Percentiles rank a stretch among this genome's conserved stretches.
Conservation (phyloP, 2,113 vertebrate species). For the Henicopernis longicauda region DNA sequence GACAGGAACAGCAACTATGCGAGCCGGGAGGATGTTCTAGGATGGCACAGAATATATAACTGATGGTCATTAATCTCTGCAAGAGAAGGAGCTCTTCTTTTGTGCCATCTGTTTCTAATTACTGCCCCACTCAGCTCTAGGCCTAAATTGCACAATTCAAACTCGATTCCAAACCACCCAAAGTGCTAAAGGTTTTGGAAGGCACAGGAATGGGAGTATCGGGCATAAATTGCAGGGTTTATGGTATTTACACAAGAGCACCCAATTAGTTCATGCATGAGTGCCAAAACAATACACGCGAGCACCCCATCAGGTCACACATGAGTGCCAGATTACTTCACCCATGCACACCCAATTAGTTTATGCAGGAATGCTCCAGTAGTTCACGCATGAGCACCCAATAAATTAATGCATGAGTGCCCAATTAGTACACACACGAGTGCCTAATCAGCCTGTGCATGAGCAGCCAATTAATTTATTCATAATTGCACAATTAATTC, state of each 20-base stretch:
- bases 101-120: slow-evolving; percentile 26
- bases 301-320: not conserved
- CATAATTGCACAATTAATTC: not conserved
- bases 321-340: not conserved
- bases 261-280: not conserved
- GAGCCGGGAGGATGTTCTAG: not conserved
- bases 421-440: not conserved
- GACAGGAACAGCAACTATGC: not conserved
- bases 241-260: not conserved
- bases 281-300: not conserved
- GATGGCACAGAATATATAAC: not conserved
- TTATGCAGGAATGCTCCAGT: not conserved
- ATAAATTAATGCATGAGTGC: not conserved
- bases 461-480: not conserved
- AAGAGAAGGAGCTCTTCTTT: not conserved
- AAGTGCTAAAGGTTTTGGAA: slow-evolving; percentile 34
- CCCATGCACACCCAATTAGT: not conserved
- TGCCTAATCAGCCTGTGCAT: not conserved
- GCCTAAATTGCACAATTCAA: slow-evolving; percentile 17
- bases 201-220: not conserved
- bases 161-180: slow-evolving; percentile 21
- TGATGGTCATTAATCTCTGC: not conserved
- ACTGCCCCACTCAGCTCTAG: not conserved
- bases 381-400: not conserved
- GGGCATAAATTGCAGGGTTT: slow-evolving; percentile 1